Evolutionary conservation across 37 sponge, comb jelly and placozoan species (phyloP).

Genomic region (Dysidea cf. avara): DNA sequence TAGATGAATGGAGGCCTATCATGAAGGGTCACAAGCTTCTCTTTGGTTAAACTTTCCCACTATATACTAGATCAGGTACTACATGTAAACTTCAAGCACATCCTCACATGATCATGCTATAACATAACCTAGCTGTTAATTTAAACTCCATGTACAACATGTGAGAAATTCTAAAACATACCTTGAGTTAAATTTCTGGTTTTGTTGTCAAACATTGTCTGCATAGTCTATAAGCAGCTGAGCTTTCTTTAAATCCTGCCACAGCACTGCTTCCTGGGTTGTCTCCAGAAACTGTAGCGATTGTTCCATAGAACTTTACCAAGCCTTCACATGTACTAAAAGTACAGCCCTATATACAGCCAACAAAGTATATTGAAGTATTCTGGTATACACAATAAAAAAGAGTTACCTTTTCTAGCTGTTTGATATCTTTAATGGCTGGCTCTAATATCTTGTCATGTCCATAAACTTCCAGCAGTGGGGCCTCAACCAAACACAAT

Average conservation of each 20-base stretch:
- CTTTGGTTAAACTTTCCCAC: no score
- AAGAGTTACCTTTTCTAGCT: constrained; percentile 15
- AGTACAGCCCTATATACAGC: not conserved
- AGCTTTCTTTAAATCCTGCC: constrained; percentile 24
- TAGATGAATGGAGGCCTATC: no score
- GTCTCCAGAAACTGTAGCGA: constrained; percentile 28
- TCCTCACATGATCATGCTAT: no score
- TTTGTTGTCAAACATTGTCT: constrained; percentile 25
- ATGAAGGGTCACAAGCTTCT: no score
- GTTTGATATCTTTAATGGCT: constrained; percentile 18
- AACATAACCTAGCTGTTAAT: no score
- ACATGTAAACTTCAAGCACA: no score
- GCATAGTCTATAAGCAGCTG: constrained; percentile 15
- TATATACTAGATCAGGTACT: no score
- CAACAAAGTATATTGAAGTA: no score
- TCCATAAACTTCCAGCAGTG: constrained; percentile 10
- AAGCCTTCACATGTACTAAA: not conserved
- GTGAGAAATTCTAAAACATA: not conserved
- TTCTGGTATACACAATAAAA: no score
- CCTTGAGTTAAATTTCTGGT: not conserved
- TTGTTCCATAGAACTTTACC: constrained; percentile 9
- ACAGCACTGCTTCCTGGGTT: constrained; percentile 28
- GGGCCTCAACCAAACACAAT: not conserved
- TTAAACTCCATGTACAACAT: not conserved
- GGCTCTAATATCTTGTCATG: constrained; percentile 28